phyloP scores from a whole-genome alignment of 2,113 vertebrate species.

The Solea senegalensis region DNA sequence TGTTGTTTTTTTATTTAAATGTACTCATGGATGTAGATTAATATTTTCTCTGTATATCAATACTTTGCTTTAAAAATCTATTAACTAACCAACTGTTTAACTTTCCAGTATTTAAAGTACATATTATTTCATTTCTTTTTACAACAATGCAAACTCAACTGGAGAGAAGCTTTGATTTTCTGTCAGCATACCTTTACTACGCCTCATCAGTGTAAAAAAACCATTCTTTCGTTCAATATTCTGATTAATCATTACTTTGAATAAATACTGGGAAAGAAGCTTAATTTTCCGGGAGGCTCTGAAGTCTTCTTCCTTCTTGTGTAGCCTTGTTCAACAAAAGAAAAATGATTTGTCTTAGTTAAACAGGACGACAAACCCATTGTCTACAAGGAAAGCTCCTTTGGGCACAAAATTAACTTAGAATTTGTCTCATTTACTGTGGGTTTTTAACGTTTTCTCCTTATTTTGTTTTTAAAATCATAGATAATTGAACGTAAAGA shows the following conservation, averaged over 20 bases:
- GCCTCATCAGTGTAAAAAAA: neutral
- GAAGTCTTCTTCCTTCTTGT: neutral
- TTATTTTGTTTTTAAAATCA: conserved; percentile 29
- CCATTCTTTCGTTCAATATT: neutral
- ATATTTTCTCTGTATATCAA: too few species aligned
- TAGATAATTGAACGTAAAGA: conserved; percentile 47
- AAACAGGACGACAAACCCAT: neutral
- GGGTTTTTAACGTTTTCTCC: neutral
- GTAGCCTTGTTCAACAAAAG: neutral
- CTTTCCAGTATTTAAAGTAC: too few species aligned
- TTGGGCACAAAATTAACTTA: too few species aligned
- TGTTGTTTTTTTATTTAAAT: too few species aligned
- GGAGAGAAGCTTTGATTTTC: neutral
- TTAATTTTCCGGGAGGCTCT: neutral
- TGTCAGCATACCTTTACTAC: neutral
- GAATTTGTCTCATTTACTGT: neutral
- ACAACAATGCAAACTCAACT: neutral
- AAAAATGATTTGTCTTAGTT: neutral
- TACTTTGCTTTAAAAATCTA: too few species aligned
- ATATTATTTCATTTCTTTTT: too few species aligned
- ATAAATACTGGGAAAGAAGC: conserved; percentile 9
- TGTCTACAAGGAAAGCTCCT: neutral
- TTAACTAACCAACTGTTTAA: too few species aligned
- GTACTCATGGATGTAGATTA: too few species aligned
- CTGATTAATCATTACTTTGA: conserved; percentile 29